Percentiles rank a stretch among this genome's conserved stretches.
phyloP scores from a whole-genome alignment of 2,797 vertebrate species.

The Brachymystax lenok region DNA sequence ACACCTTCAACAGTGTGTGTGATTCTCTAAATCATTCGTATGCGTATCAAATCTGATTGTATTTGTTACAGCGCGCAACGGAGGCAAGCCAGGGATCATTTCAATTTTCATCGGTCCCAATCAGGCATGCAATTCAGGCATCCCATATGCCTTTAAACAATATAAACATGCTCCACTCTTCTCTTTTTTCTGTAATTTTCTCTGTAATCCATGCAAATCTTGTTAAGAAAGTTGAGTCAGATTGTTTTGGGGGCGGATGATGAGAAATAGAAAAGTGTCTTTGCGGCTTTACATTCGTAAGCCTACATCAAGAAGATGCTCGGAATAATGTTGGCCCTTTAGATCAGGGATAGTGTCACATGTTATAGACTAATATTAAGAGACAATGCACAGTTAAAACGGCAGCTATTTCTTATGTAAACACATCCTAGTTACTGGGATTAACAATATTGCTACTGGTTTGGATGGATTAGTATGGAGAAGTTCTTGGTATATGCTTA shows the following conservation, averaged over 20 bases:
- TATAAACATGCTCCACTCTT: constrained; percentile 17
- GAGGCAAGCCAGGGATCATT: constrained; percentile 28
- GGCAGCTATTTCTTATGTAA: neutral
- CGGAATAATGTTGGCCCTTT: neutral
- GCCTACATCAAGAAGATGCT: neutral
- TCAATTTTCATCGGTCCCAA: constrained; percentile 35
- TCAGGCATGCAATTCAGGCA: constrained; percentile 37
- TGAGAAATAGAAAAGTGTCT: neutral
- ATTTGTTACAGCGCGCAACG: constrained; percentile 23
- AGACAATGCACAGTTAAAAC: neutral
- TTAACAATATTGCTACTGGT: neutral
- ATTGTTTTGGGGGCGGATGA: constrained; percentile 17
- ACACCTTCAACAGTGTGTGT: neutral
- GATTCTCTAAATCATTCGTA: constrained; percentile 17
- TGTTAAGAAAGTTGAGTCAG: constrained; percentile 39
- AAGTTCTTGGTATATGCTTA: neutral
- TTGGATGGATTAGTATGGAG: neutral
- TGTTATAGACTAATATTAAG: neutral
- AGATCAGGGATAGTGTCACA: neutral
- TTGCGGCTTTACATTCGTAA: neutral
- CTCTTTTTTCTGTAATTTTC: constrained; percentile 23
- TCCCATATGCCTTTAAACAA: constrained; percentile 27
- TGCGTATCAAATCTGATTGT: constrained; percentile 37
- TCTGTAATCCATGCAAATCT: constrained; percentile 32
- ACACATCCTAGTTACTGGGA: neutral